Evolutionary conservation across 2,113 vertebrate genomes (phyloP).

Genomic region (Thryonomys swinderianus): DNA sequence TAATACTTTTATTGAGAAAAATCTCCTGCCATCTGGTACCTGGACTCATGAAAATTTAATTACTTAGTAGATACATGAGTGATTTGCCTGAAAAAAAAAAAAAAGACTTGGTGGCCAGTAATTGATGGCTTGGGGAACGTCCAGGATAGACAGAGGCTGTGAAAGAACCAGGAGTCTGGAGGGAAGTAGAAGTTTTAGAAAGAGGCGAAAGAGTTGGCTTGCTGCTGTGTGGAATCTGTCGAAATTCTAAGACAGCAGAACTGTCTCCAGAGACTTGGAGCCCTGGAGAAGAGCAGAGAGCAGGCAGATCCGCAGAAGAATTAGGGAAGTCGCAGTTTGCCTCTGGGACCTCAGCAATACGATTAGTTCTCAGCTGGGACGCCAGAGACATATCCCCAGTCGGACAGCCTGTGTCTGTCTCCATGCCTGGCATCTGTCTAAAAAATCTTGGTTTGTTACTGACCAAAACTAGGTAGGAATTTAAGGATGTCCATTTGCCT

Average conservation of each 20-base stretch:
- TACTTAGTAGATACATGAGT: background rate
- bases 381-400: background rate
- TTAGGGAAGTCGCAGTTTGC: background rate
- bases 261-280: background rate
- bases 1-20: slow-evolving; percentile 32
- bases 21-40: background rate
- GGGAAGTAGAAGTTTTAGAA: background rate
- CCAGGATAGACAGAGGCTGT: background rate
- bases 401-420: background rate
- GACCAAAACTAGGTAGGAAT: background rate
- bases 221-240: background rate
- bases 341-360: background rate
- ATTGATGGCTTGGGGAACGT: background rate
- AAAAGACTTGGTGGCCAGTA: background rate
- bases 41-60: slow-evolving; percentile 42
- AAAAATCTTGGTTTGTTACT: background rate
- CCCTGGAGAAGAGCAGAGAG: background rate
- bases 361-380: background rate
- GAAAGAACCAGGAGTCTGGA: background rate
- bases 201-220: background rate
- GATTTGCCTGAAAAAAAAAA: slow-evolving; percentile 6
- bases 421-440: background rate
- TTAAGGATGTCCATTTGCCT: background rate
- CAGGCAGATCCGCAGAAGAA: background rate
- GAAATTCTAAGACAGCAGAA: background rate